Percentiles rank a stretch among this genome's conserved stretches.
These are phyloP conservation scores for Thalassoma bifasciatum DNA, from an alignment of 2,113 vertebrate genomes.

Conservation along the genomic window DNA sequence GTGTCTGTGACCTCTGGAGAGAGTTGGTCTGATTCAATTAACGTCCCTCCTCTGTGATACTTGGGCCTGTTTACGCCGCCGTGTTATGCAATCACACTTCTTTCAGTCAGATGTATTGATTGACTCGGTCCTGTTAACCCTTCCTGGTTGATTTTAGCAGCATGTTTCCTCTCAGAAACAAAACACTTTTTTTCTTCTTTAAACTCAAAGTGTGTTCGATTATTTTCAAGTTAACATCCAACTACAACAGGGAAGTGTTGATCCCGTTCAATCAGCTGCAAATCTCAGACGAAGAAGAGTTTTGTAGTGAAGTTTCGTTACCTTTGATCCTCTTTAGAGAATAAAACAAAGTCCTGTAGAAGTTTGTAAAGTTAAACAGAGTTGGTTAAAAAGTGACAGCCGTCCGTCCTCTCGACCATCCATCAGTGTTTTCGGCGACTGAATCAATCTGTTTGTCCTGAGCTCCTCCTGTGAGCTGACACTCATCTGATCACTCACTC, in stretches of 20 bases:
- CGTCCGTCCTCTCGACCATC: constrained; percentile 1
- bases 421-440: neutral
- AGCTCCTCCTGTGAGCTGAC: neutral
- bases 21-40: constrained; percentile 44
- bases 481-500: constrained; percentile 17
- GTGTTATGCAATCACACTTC: constrained; percentile 21
- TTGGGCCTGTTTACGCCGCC: constrained; percentile 5
- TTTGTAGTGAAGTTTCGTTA: no score
- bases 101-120: constrained; percentile 18
- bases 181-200: no score
- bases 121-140: neutral
- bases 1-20: constrained; percentile 47
- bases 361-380: neutral
- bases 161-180: neutral
- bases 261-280: no score
- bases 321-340: no score
- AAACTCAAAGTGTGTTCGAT: no score
- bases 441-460: constrained; percentile 14
- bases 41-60: neutral
- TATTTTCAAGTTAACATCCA: no score
- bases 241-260: no score
- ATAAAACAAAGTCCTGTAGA: neutral
- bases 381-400: neutral
- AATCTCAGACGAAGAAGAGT: no score
- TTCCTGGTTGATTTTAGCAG: neutral